Percentiles rank a stretch among this genome's conserved stretches.
phyloP scores from a whole-genome alignment of 2,888 invertebrate genomes.

The Drosophila sordidula region DNA sequence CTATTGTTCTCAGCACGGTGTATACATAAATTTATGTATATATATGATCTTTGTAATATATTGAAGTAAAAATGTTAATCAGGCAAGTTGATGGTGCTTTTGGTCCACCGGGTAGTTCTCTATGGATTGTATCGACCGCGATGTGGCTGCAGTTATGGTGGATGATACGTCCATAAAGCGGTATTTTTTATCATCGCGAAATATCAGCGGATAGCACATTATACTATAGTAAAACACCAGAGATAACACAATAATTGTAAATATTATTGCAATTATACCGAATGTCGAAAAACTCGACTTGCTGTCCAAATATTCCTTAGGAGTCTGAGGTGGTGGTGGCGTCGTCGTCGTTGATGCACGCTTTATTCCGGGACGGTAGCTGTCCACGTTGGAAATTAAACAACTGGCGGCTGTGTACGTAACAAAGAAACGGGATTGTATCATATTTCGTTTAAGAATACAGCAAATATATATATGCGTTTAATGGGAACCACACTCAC shows the following conservation, averaged over 20 bases:
- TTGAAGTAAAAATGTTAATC: constrained; percentile 21
- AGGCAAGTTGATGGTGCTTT: constrained; percentile 73
- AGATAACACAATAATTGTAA: constrained; percentile 79
- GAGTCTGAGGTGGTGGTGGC: constrained; percentile 72
- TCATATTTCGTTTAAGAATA: background rate
- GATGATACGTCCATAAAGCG: constrained; percentile 85
- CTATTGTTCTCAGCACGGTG: background rate
- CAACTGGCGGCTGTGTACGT: constrained; percentile 59
- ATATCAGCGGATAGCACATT: constrained; percentile 89
- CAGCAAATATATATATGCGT: background rate
- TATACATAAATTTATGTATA: background rate
- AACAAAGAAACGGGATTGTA: constrained; percentile 8
- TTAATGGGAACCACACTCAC: constrained; percentile 39
- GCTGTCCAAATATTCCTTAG: constrained; percentile 82
- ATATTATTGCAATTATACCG: constrained; percentile 86
- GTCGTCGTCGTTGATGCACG: constrained; percentile 53
- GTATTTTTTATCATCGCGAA: constrained; percentile 84
- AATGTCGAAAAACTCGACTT: constrained; percentile 87
- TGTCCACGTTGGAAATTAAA: constrained; percentile 50
- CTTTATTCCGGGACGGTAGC: constrained; percentile 44
- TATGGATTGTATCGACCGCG: constrained; percentile 84
- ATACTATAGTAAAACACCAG: constrained; percentile 88
- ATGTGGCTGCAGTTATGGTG: constrained; percentile 84
- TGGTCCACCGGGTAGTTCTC: constrained; percentile 84
- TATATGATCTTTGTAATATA: constrained; percentile 9